Base-by-base conservation (phyloP, 2,888 invertebrate species). In the Hemistola chrysoprasaria region DNA sequence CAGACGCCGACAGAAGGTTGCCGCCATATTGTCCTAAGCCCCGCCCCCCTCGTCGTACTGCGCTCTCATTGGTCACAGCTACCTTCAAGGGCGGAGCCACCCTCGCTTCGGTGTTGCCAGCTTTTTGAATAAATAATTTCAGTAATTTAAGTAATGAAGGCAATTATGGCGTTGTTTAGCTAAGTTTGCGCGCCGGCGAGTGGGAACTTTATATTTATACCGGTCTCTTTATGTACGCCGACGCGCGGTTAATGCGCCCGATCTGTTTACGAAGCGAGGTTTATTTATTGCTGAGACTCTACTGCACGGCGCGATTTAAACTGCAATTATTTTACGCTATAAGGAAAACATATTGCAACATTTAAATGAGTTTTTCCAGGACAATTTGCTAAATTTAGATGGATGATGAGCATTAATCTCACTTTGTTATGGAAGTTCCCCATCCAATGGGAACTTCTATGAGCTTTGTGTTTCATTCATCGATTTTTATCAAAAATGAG, bases 101-200 rank as follows among this genome's bases (percentile, higher is more conserved):
- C 43, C 62, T 62, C 71, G 68, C 76, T 76, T 74, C 75, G 84
- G 85, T 88, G 87, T 87, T 88, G 87, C 87, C 87, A 88, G 87
- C 84, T 88, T 88, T 88, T 85, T 88, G 88, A 88, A 88, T 88
- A 88, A 88, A 88, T 88, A 88, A 88, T 88, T 88, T 88, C 84
- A 83, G 87, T 88, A 88, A 88, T 88, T 88, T 88, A 88, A 88
- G 88, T 88, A 88, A 88, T 88, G 88, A 88, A 88, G 88, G 88
- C 87, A 88, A 88, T 88, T 88, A 88, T 87, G 88, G 88, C 86
- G 87, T 87, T 88, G 88, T 88, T 88, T 88, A 88, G 88, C 87
- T 88, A 88, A 88, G 88, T 87, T 88, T 80, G 87, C 83, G 86
- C 82, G 82, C 82, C 81, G 75, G 81, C 80, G 81, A 78, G 77